These are phyloP conservation scores for Agelastica alni DNA, from an alignment of 2,888 invertebrate genomes.

Conservation along the genomic window DNA sequence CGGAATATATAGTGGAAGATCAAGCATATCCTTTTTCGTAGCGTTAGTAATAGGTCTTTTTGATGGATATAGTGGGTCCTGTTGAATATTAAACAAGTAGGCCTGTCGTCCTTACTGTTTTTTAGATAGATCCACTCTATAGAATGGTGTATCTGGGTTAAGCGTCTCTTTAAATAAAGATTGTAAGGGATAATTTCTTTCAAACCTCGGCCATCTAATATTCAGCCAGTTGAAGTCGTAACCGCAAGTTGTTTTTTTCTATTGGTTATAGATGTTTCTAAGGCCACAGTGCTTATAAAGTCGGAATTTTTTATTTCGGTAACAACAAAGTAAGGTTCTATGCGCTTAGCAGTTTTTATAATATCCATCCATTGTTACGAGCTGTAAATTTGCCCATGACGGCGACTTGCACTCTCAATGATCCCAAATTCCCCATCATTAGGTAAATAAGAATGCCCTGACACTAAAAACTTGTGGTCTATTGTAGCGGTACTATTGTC, in stretches of 20 bases:
- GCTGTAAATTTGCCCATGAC: slow-evolving; percentile 3
- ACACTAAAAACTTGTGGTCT: slow-evolving; percentile 12
- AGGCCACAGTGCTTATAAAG: slow-evolving; percentile 6
- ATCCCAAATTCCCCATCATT: slow-evolving; percentile 15
- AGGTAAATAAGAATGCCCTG: slow-evolving; percentile 9
- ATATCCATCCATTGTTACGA: slow-evolving; percentile 10
- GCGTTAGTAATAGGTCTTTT: no score
- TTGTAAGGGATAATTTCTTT: slow-evolving; percentile 4
- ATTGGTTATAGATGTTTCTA: slow-evolving; percentile 14
- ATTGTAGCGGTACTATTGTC: slow-evolving; percentile 1
- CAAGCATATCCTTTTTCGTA: no score
- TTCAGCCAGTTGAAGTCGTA: slow-evolving; percentile 12
- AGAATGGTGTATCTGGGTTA: slow-evolving; percentile 1
- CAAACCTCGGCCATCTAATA: slow-evolving; percentile 15
- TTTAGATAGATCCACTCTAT: slow-evolving; percentile 8
- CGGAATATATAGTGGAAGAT: no score
- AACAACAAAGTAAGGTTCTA: background rate
- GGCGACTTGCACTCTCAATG: slow-evolving; percentile 6
- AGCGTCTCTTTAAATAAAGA: slow-evolving; percentile 13
- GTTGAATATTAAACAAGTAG: no score
- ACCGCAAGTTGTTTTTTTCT: slow-evolving; percentile 3
- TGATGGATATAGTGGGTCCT: no score
- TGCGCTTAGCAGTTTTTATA: slow-evolving; percentile 1
- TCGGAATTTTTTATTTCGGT: background rate
- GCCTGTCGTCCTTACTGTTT: no score